Evolutionary conservation across 2,888 invertebrate genomes (phyloP).

Genomic region (Ectemnius lituratus): DNA sequence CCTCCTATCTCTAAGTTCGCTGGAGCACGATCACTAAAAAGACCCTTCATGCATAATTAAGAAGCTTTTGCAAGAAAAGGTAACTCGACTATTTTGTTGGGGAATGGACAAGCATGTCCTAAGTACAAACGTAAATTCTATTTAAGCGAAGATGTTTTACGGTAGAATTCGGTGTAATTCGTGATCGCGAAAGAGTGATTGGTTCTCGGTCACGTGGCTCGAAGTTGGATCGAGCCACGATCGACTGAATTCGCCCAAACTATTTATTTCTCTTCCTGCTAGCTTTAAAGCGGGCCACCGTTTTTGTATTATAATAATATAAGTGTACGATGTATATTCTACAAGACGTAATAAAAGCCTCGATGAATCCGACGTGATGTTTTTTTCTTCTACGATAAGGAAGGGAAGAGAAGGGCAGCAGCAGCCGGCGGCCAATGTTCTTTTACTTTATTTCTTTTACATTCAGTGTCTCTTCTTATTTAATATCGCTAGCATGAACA

Average conservation of each 20-base stretch:
- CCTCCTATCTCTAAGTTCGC: background rate
- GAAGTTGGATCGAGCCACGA: constrained; percentile 31
- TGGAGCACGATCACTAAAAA: too few species aligned
- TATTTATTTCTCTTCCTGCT: constrained; percentile 35
- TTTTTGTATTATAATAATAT: constrained; percentile 31
- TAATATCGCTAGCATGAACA: too few species aligned
- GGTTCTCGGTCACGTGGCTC: constrained; percentile 34
- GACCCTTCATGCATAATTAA: too few species aligned
- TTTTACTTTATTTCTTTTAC: constrained; percentile 4
- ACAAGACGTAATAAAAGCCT: constrained; percentile 18
- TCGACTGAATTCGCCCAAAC: constrained; percentile 17
- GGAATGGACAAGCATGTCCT: too few species aligned
- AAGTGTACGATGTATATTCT: constrained; percentile 22
- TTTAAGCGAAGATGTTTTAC: too few species aligned
- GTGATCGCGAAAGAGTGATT: background rate
- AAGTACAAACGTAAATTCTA: too few species aligned
- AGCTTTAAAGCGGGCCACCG: constrained; percentile 29
- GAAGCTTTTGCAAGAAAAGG: too few species aligned
- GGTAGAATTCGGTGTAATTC: too few species aligned
- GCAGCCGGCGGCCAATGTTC: constrained; percentile 18
- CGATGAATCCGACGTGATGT: background rate
- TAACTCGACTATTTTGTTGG: too few species aligned
- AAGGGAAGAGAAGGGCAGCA: background rate
- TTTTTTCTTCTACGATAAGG: background rate
- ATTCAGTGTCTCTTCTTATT: too few species aligned